Evolutionary conservation across 2,797 vertebrate species (phyloP).

Genomic region (Gallinago nigripennis): DNA sequence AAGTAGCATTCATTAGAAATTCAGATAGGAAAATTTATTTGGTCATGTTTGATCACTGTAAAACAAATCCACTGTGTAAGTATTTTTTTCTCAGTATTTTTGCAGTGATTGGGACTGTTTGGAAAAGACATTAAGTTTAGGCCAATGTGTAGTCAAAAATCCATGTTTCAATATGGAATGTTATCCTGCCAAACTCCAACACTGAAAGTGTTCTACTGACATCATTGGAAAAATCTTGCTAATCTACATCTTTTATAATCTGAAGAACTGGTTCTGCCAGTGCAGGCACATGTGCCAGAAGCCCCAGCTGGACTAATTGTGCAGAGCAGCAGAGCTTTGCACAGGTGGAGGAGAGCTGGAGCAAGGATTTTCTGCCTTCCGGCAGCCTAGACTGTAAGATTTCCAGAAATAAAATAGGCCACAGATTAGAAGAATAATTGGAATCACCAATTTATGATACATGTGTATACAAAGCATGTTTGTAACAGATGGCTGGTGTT

Average conservation of each 20-base stretch:
- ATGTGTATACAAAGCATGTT: not conserved
- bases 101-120: not conserved
- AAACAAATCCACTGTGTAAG: not conserved
- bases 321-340: not conserved
- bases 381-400: not conserved
- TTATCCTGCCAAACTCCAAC: constrained; percentile 16
- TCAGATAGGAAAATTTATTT: not conserved
- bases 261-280: constrained; percentile 5
- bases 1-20: not conserved
- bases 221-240: constrained; percentile 58
- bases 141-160: constrained; percentile 14
- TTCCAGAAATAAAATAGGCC: not conserved
- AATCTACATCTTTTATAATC: constrained; percentile 9
- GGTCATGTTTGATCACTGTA: not conserved
- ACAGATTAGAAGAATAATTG: not conserved
- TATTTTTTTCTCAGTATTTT: not conserved
- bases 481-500: not conserved
- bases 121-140: constrained; percentile 50
- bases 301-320: not conserved
- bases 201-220: constrained; percentile 22
- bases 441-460: not conserved
- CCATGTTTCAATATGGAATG: constrained; percentile 24
- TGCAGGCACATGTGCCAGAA: not conserved
- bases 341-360: not conserved
- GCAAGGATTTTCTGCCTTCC: not conserved